Evolutionary conservation across 1,140 invertebrate species (phyloP), one percentile per base, ranked within the genome.

Genomic region (Acromyrmex charruanus): DNA sequence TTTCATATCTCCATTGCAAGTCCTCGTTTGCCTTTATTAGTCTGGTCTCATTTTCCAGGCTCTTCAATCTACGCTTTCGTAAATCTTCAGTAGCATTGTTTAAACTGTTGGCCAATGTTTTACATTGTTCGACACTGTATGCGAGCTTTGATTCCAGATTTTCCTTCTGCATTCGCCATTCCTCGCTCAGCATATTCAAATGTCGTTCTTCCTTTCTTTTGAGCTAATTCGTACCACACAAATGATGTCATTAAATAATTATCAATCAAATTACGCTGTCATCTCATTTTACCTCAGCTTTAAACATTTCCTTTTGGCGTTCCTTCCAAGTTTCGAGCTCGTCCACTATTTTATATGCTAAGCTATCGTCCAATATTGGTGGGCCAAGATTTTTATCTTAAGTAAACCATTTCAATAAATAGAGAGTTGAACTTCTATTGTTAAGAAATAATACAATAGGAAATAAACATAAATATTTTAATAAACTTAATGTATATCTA

Each of bases 281-380:
- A 63, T 61, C 39, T 44, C 0, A 55, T 58, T 86, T 90, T 92
- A 95, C 95, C 91, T 95, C 94, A 25, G 88, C 85, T 85, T 88
- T 92, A 88, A 96, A 96, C 82, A 95, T 91, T 88, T 95, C 94
- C 77, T 95, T 95, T 85, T 96, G 94, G 39, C 90, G 91, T 87
- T 95, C 94, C 89, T 96, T 96, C 96, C 96, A 96, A 3, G 93
- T 94, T 92, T 96, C 95, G 5, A 96, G 92, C 75, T 96, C 96
- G 31, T 95, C 92, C 18, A 96, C 93, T 87, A 96, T 96, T 94
- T 96, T 96, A 31, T 96, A 94, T 1, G 93, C 93, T 68, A 96
- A 92, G 85, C 93, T 93, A 49, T 96, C 95, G 77, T 96, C 94
- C 14, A 96, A 86, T 81, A 95, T 94, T 28, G 94, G 93, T 16